Percentiles rank a stretch among this genome's conserved stretches.
Evolutionary conservation across 1,140 invertebrate species (phyloP).

Genomic region (Drosophila trapezifrons): DNA sequence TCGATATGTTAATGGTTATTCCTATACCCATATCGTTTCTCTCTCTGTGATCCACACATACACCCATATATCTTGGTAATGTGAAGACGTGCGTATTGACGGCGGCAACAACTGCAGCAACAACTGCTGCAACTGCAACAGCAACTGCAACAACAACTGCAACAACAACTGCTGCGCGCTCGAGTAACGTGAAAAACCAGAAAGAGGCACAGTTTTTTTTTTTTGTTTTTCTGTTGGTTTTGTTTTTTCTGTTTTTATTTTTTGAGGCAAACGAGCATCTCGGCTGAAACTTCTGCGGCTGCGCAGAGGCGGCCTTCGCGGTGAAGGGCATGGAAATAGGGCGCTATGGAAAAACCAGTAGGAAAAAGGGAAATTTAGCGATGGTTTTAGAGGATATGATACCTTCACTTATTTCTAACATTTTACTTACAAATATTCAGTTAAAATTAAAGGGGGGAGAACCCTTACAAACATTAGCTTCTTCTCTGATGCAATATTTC

Average conservation of each 20-base stretch:
- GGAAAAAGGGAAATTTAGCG: conserved; percentile 23
- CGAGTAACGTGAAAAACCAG: conserved; percentile 76
- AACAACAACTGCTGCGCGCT: conserved; percentile 47
- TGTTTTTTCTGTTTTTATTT: conserved; percentile 45
- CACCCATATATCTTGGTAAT: conserved; percentile 37
- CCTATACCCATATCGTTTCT: neutral
- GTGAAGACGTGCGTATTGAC: conserved; percentile 75
- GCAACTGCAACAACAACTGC: conserved; percentile 52
- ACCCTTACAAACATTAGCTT: no score
- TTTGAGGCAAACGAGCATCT: conserved; percentile 59
- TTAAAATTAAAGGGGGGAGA: neutral
- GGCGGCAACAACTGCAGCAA: conserved; percentile 38
- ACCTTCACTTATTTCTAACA: neutral
- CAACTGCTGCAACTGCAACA: conserved; percentile 38
- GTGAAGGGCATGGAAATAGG: conserved; percentile 52
- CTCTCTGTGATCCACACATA: conserved; percentile 5
- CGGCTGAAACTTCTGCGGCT: conserved; percentile 31
- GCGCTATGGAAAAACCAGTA: conserved; percentile 15
- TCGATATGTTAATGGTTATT: neutral
- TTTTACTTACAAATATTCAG: no score
- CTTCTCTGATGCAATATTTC: no score
- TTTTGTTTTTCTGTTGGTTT: conserved; percentile 50
- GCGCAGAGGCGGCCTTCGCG: conserved; percentile 57
- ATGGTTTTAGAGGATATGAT: neutral
- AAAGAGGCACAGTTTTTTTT: conserved; percentile 76